Conservation (phyloP, 2,888 invertebrate genomes). For the Synanthedon formicaeformis region DNA sequence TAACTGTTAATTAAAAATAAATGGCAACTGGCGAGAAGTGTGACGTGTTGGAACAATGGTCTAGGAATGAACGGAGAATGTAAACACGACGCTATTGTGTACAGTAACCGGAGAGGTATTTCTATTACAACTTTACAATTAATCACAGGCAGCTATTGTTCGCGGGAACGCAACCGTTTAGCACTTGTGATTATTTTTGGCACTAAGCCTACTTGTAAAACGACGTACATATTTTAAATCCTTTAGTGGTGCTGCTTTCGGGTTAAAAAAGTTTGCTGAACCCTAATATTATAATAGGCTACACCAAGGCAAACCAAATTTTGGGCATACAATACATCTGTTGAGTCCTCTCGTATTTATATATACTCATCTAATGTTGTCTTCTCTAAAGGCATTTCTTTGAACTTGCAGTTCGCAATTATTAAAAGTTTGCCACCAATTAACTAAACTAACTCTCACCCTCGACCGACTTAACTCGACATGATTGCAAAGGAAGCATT, state of each 20-base stretch:
- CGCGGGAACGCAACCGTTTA: background rate
- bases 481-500: too few species aligned
- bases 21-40: slow-evolving; percentile 7
- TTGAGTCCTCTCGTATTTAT: too few species aligned
- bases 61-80: slow-evolving; percentile 9
- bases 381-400: too few species aligned
- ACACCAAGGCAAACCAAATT: too few species aligned
- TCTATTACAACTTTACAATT: slow-evolving; percentile 8
- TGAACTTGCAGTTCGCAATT: slow-evolving; percentile 8
- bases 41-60: background rate
- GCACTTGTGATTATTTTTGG: background rate
- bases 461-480: slow-evolving; percentile 1
- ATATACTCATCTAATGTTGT: too few species aligned
- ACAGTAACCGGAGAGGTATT: slow-evolving; percentile 13
- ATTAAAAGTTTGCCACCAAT: background rate
- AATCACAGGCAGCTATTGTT: background rate
- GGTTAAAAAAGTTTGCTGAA: too few species aligned
- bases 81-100: slow-evolving; percentile 14
- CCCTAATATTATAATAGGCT: too few species aligned
- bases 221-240: too few species aligned
- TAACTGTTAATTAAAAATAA: slow-evolving; percentile 10
- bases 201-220: too few species aligned
- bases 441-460: too few species aligned
- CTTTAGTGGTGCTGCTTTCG: too few species aligned
- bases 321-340: too few species aligned